Evolutionary conservation across 2,113 vertebrate genomes (phyloP).

Genomic region (Narcine bancroftii): DNA sequence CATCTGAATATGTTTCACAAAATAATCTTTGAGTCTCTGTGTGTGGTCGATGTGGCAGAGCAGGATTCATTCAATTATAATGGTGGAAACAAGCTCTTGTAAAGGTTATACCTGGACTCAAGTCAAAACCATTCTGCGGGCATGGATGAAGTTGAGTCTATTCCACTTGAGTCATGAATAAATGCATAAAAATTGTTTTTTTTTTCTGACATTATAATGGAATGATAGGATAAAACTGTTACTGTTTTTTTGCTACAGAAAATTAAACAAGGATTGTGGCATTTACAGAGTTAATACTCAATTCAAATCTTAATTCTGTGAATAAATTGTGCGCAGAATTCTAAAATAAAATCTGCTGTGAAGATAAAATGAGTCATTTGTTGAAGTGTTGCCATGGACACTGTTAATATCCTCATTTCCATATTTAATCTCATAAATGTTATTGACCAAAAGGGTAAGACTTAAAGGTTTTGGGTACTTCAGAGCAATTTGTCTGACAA

Average conservation of each 20-base stretch:
- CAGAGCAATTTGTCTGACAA: background rate
- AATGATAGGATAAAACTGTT: background rate
- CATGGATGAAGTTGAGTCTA: background rate
- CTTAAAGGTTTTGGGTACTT: background rate
- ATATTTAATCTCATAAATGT: conserved; percentile 32
- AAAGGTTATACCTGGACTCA: background rate
- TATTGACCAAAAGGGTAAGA: conserved; percentile 15
- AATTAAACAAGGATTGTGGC: background rate
- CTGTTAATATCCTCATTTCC: conserved; percentile 1
- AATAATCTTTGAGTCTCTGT: background rate
- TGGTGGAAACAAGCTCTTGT: background rate
- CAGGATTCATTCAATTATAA: background rate
- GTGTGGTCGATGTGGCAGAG: background rate
- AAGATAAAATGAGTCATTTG: background rate
- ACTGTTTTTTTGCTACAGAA: background rate
- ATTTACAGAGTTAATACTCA: background rate
- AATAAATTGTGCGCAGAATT: conserved; percentile 6
- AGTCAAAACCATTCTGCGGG: background rate
- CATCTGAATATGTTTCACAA: background rate
- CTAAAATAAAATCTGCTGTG: background rate
- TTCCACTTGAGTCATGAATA: conserved; percentile 1
- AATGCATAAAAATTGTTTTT: background rate
- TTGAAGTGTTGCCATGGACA: conserved; percentile 26
- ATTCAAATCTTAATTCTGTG: background rate
- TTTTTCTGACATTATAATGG: background rate